Conservation (phyloP, 2,888 invertebrate species). For the Monochamus alternatus region DNA sequence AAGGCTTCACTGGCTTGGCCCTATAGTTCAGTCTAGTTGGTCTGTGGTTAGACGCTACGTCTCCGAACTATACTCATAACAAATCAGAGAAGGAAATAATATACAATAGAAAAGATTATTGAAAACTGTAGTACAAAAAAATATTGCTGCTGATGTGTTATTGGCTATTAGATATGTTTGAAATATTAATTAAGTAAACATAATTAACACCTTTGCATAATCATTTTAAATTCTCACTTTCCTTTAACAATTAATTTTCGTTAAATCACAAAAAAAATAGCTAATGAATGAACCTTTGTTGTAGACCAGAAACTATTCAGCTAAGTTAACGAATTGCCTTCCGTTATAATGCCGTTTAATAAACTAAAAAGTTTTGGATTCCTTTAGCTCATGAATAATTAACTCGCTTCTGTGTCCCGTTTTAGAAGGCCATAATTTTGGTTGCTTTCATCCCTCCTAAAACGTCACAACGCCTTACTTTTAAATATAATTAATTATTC, state of each 20-base stretch:
- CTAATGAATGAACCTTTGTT: constrained; percentile 5
- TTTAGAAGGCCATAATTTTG: constrained; percentile 2
- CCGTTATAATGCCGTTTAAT: neutral
- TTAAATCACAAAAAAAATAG: neutral
- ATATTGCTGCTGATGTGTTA: too few relatives aligned
- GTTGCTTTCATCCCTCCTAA: neutral
- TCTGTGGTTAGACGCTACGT: too few relatives aligned
- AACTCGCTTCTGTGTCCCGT: constrained; percentile 4
- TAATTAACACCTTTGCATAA: too few relatives aligned
- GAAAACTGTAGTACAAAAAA: too few relatives aligned
- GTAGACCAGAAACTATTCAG: neutral
- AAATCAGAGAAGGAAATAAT: too few relatives aligned
- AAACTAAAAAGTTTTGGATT: neutral
- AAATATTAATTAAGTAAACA: too few relatives aligned
- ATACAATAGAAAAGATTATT: too few relatives aligned
- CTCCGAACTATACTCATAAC: too few relatives aligned
- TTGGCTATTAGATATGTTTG: too few relatives aligned
- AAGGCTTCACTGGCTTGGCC: too few relatives aligned
- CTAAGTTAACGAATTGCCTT: constrained; percentile 3
- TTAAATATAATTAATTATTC: constrained; percentile 1
- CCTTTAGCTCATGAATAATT: constrained; percentile 9
- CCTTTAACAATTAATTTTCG: neutral
- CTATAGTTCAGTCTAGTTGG: too few relatives aligned
- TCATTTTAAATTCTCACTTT: neutral
- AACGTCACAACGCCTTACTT: neutral